Evolutionary conservation across 2,888 invertebrate genomes (phyloP), one percentile per base, ranked within the genome.

Genomic region (Acheta domesticus): DNA sequence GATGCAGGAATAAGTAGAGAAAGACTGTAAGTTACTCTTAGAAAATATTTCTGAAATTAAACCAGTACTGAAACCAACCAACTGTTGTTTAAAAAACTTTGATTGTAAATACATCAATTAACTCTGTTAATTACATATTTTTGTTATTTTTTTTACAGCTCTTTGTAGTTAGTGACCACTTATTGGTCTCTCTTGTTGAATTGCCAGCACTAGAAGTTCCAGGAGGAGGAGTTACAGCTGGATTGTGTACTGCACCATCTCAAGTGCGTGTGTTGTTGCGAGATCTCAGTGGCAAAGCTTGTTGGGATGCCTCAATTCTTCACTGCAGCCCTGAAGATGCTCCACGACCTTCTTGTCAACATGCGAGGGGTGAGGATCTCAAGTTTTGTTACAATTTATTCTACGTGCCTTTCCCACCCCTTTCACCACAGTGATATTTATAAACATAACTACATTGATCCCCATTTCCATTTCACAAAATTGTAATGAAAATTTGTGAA

Each of bases 281-380:
- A 12, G 97, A 98, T 88, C 89, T 97, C 79, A 94, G 95, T 49
- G 98, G 98, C 77, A 98, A 98, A 88, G 95, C 96, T 78, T 96
- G 96, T 84, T 98, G 98, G 98, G 98, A 98, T 87, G 96, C 96
- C 74, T 95, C 96, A 0, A 94, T 97, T 81, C 89, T 98, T 0
- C 96, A 96, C 87, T 92, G 93, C 85, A 93, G 93, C 84, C 94
- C 94, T 0, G 83, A 84, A 77, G 84, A 84, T 36, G 36, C 36
- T 36, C 36, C 36, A 36, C 74, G 36, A 5, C 36, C 36, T 36
- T 36, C 36, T 8, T 36, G 36, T 36, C 36, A 36, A 36, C 36
- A 36, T 5, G 36, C 36, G 5, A 36, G 5, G 36, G 36, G 36
- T 36, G 36, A 36, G 36, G 36, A 36, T 36, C 8, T 36, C 36